Evolutionary conservation across 92 coral and sea anemone species (phyloP).

Genomic region (Parazoanthus atlanticus): DNA sequence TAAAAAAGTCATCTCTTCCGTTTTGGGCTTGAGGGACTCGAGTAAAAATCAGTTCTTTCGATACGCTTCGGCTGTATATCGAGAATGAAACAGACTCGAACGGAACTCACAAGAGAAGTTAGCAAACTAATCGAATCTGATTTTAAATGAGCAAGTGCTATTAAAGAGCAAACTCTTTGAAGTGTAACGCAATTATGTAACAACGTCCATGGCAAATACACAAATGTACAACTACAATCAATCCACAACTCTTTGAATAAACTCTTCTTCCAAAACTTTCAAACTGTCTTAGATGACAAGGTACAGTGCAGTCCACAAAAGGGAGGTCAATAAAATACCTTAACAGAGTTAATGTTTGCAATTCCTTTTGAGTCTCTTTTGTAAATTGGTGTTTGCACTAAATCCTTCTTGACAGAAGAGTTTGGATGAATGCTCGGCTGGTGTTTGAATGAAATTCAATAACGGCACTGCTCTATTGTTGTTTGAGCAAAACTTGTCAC

Average conservation of each 20-base stretch:
- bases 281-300: not conserved
- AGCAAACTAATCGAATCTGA: not conserved
- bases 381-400: not conserved
- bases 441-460: conserved; percentile 6
- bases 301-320: not conserved
- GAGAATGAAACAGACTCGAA: not conserved
- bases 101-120: not conserved
- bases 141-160: not conserved
- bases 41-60: not conserved
- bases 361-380: not conserved
- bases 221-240: not conserved
- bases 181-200: not conserved
- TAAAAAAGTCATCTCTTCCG: not conserved
- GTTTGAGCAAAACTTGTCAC: conserved; percentile 2
- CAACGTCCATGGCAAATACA: not conserved
- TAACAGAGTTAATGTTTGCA: conserved; percentile 19
- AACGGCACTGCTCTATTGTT: conserved; percentile 9
- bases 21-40: not conserved
- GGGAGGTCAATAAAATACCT: not conserved
- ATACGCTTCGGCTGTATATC: too few relatives aligned
- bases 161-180: not conserved
- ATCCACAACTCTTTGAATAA: not conserved
- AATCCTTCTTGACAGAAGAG: conserved; percentile 14
- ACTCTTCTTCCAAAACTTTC: not conserved
- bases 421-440: not conserved